Evolutionary conservation across 2,888 invertebrate species (phyloP), one percentile per base, ranked within the genome.

Genomic region (Drosophila austrosaltans): DNA sequence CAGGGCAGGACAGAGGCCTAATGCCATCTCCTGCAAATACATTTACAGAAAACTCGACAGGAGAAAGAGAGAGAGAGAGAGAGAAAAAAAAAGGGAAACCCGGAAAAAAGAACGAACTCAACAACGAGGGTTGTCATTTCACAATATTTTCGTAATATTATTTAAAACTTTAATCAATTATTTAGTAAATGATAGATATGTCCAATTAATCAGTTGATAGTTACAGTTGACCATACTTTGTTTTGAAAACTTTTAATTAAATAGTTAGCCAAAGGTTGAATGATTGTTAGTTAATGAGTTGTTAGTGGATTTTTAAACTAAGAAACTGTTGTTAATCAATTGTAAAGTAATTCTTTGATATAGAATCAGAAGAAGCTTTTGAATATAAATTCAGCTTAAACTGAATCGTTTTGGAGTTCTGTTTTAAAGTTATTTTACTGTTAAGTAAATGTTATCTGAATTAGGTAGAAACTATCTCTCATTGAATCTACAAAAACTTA

Each of bases 1-100:
- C 59, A 59, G 57, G 16, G 56, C 16, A 30, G 57, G 16, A 61
- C 16, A 30, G 30, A 57, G 71, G 85, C 82, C 81, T 85, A 85
- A 85, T 76, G 73, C 69, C 63, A 67, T 48, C 63, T 56, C 53
- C 65, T 58, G 59, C 60, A 74, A 42, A 30, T 36, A 63, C 40
- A 60, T 48, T 56, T 63, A 69, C 22, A 42, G 36, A 20, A 44
- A 30, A 16, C n/a, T 40, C 58, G 39, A 16, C 20, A 12, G 25
- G 30, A 30, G 30, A 30, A 1, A 30, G 6, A 30, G 6, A 30
- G 6, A 30, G 28, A 10, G 10, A 48, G n/a, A n/a, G n/a, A n/a
- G n/a, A n/a, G n/a, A 62, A n/a, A 40, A n/a, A 16, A 28, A 30
- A 28, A 28, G 20, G 36, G 7, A 22, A 39, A 20, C 4, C 22